Conservation (phyloP, 2,797 vertebrate genomes). For the Sebastes vulpes region DNA sequence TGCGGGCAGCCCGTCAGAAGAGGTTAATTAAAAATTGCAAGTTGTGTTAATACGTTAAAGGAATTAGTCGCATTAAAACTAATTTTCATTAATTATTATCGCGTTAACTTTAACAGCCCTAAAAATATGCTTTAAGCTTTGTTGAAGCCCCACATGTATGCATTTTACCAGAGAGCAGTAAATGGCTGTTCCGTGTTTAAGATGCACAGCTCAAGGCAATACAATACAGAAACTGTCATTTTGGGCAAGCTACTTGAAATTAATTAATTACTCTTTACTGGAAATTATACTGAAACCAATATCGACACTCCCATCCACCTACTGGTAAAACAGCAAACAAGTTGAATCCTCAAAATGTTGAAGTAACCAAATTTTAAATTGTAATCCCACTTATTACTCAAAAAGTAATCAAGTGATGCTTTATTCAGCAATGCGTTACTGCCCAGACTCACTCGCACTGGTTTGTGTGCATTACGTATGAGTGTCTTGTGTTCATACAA, state of each 20-base stretch:
- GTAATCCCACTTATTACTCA: neutral
- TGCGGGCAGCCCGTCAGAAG: too few relatives aligned
- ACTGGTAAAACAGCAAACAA: neutral
- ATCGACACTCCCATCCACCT: neutral
- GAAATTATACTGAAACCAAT: neutral
- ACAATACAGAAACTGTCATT: too few relatives aligned
- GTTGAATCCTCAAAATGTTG: neutral
- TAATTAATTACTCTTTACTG: too few relatives aligned
- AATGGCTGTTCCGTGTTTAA: neutral
- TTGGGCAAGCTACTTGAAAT: too few relatives aligned
- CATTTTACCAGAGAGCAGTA: neutral
- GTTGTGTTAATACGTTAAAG: too few relatives aligned
- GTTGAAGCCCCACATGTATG: too few relatives aligned
- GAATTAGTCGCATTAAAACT: too few relatives aligned
- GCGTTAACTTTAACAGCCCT: too few relatives aligned
- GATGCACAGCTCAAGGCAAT: too few relatives aligned
- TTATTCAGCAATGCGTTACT: neutral
- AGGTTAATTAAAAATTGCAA: too few relatives aligned
- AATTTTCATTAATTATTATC: too few relatives aligned
- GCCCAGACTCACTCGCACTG: neutral
- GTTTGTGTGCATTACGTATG: neutral
- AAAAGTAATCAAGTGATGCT: neutral
- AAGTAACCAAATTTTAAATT: neutral
- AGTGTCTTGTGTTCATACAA: conserved; percentile 17
- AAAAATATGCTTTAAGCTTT: neutral